These are phyloP conservation scores for Rhynchopsitta pachyrhyncha DNA, from an alignment of 2,113 vertebrate species.

Conservation along the genomic window DNA sequence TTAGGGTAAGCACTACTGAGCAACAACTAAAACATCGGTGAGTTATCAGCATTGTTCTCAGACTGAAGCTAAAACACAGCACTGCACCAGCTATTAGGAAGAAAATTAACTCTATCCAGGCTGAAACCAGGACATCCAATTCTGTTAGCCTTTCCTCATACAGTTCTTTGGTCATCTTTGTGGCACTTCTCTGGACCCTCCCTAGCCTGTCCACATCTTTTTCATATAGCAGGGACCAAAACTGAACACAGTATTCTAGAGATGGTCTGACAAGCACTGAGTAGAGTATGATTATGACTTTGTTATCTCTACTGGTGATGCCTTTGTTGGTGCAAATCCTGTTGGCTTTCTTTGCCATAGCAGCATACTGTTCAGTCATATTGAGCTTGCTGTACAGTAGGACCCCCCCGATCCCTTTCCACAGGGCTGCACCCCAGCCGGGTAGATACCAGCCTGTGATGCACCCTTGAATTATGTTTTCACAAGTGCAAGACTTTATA, in stretches of 20 bases:
- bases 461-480: background rate
- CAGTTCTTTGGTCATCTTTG: background rate
- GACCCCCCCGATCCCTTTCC: background rate
- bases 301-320: background rate
- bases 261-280: background rate
- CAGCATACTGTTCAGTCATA: background rate
- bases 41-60: background rate
- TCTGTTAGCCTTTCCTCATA: background rate
- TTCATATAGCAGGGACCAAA: background rate
- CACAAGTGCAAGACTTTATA: background rate
- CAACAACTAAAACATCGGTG: background rate
- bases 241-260: background rate
- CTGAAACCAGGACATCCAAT: background rate
- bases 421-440: background rate
- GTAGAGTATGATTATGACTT: background rate
- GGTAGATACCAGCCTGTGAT: background rate
- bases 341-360: background rate
- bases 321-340: background rate
- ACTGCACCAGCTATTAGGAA: background rate
- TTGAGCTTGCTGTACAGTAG: background rate
- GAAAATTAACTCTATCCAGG: background rate
- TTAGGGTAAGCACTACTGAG: background rate
- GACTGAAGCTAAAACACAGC: background rate
- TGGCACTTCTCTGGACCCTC: background rate
- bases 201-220: background rate